Evolutionary conservation across 2,888 invertebrate genomes (phyloP), one percentile per base, ranked within the genome.

Genomic region (Zaprionus lineosus): DNA sequence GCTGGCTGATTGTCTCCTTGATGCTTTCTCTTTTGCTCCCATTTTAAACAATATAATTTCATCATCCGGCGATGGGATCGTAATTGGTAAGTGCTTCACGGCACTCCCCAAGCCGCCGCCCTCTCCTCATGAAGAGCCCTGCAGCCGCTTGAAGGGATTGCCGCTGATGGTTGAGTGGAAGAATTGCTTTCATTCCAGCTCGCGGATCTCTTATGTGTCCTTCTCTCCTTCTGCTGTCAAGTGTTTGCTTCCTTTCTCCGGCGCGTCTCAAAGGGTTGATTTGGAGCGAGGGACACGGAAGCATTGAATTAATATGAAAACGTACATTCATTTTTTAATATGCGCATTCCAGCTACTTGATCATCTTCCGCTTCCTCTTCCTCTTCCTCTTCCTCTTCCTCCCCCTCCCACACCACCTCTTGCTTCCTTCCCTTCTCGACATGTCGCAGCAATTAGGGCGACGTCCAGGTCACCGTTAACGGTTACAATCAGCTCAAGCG

Each of bases 11-110:
- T 55, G 65, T 51, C 59, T 72, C 73, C 72, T 72, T 72, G 57
- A 46, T 73, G 61, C 79, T 79, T 79, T 84, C 79, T 81, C 84
- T 84, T 84, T 64, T 81, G 84, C 57, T 70, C 84, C 64, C 74
- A 81, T 81, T 81, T 50, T 43, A 34, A 50, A 33, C 52, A 50
- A 57, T 48, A 52, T 72, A 74, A 77, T 64, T 76, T 70, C 76
- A 65, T 69, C 83, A 83, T 83, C 79, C 77, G 77, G 73, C 66
- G 57, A 60, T 50, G 75, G 41, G 29, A 40, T 63, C 58, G 57
- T 68, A 62, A 70, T 74, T 74, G 53, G 56, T 55, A 68, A 37
- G n/a, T n/a, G n/a, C 28, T 52, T 24, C 53, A 24, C 39, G 15
- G 3, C 56, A 19, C 33, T n/a, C 31, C 29, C 19, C 14, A n/a